Percentiles rank a stretch among this genome's conserved stretches.
Conservation (phyloP, 2,888 invertebrate species). For the Dasypolia templi region DNA sequence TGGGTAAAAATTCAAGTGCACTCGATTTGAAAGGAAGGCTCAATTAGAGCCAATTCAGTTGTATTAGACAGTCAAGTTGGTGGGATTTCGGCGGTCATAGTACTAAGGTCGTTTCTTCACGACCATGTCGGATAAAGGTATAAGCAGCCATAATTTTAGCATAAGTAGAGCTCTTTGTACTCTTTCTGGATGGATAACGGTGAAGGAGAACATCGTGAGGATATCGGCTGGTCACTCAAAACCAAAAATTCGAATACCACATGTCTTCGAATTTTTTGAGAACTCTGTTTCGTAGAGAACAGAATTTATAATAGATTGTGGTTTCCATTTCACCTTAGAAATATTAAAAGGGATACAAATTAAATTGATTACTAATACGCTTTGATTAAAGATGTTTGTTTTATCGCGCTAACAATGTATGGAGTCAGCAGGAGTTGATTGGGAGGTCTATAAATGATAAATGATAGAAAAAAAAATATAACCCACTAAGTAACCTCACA, state of each 20-base stretch:
- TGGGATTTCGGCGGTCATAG: slow-evolving; percentile 78
- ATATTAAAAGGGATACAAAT: slow-evolving; percentile 63
- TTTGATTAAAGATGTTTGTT: slow-evolving; percentile 48
- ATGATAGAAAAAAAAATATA: too few species aligned
- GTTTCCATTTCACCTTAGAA: slow-evolving; percentile 40
- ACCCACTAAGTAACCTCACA: too few species aligned
- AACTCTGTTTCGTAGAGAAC: too few species aligned
- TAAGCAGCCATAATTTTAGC: background rate
- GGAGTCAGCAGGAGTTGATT: slow-evolving; percentile 40
- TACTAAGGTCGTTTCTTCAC: slow-evolving; percentile 44
- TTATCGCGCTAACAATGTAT: slow-evolving; percentile 31
- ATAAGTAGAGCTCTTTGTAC: too few species aligned
- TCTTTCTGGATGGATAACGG: too few species aligned
- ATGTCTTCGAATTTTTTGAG: too few species aligned
- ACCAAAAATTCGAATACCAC: too few species aligned
- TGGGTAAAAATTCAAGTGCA: slow-evolving; percentile 57
- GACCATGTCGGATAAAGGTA: background rate
- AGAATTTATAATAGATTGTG: background rate
- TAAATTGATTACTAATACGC: slow-evolving; percentile 59
- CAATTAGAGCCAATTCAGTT: slow-evolving; percentile 84
- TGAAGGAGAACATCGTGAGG: too few species aligned
- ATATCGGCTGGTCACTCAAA: too few species aligned
- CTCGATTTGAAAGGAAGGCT: slow-evolving; percentile 79
- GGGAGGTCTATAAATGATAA: too few species aligned
- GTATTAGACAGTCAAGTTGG: slow-evolving; percentile 76